Conservation (phyloP, 2,888 invertebrate species). For the Caenorhabditis panamensis region DNA sequence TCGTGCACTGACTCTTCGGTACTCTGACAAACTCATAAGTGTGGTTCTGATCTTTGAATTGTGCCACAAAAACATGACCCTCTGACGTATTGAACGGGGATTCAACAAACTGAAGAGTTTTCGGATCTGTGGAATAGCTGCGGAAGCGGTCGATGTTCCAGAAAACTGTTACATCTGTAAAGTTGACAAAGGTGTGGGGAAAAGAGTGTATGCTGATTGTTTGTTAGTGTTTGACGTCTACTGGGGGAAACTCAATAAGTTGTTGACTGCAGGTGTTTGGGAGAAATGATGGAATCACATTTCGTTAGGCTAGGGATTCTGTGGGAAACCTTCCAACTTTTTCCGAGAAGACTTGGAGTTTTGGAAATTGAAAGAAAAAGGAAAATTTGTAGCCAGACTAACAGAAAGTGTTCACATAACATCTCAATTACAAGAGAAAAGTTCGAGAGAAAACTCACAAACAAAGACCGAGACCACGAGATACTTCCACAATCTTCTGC, state of each 20-base stretch:
- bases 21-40: slow-evolving; percentile 40
- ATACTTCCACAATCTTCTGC: slow-evolving; percentile 47
- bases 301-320: not conserved
- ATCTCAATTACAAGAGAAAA: no score
- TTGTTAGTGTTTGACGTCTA: no score
- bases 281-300: not conserved
- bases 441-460: slow-evolving; percentile 24
- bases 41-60: slow-evolving; percentile 49
- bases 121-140: slow-evolving; percentile 10
- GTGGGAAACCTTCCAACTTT: not conserved
- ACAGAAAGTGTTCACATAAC: no score
- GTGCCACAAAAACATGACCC: slow-evolving; percentile 1
- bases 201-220: not conserved
- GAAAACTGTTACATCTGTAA: slow-evolving; percentile 33
- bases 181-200: not conserved
- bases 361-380: not conserved
- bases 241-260: no score
- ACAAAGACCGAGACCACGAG: slow-evolving; percentile 11
- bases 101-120: slow-evolving; percentile 3
- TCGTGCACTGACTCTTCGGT: slow-evolving; percentile 31
- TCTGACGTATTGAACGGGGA: not conserved
- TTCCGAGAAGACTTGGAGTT: not conserved
- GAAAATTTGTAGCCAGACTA: no score
- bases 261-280: no score
- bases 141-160: slow-evolving; percentile 36